Evolutionary conservation across 2,888 invertebrate genomes (phyloP), one percentile per base, ranked within the genome.

Genomic region (Eupithecia dodoneata): DNA sequence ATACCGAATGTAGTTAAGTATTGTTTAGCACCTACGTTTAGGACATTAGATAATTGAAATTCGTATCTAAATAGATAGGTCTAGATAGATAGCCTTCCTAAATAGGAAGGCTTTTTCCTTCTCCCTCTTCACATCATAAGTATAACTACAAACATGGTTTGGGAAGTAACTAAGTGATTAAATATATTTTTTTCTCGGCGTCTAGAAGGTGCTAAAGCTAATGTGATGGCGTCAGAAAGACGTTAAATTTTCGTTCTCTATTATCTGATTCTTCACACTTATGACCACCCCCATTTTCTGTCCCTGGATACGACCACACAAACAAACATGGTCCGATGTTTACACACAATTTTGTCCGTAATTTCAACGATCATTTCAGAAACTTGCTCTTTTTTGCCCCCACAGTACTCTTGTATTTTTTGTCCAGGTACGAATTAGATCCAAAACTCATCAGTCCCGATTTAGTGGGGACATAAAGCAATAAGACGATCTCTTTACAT

Each of bases 251-350:
- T 18, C 6, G 6, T 30, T 18, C 10, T 59, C 12, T 12, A 10
- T 10, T 63, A 1, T 63, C 3, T 63, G 10, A 10, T 41, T 41
- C 2, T 7, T 66, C 15, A 42, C 3, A 42, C 0, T 15, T 15
- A 42, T 42, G 30, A 4, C 6, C 42, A 3, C 42, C 59, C 77
- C 77, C 73, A 7, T 49, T 47, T 47, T 41, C 10, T 47, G 13
- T 44, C n/a, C 44, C 74, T 72, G 65, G 47, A n/a, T 76, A 69
- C 79, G 47, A 1, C 70, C 76, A 18, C 79, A 77, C 81, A 80
- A 85, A 86, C 85, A 86, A 84, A 76, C 80, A 84, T 80, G 81
- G 76, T 76, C 78, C 81, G 79, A 83, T 86, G 79, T 86, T 86
- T 86, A 82, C 83, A 72, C 76, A 80, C 80, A 78, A 81, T 81